Evolutionary conservation across 2,113 vertebrate species (phyloP).

Genomic region (Kobus ellipsiprymnus): DNA sequence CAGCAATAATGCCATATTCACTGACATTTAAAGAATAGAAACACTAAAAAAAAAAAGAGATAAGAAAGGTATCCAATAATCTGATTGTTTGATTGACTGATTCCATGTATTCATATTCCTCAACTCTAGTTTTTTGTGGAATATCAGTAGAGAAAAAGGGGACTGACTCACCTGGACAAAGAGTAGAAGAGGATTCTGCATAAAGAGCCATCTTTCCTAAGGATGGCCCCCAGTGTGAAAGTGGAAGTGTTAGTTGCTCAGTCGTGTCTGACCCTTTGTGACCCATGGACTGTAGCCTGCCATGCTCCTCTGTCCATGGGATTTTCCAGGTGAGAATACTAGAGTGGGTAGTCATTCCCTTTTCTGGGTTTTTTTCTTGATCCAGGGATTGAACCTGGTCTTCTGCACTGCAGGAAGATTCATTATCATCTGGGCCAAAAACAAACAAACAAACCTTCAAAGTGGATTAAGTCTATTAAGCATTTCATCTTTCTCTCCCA

Average conservation of each 20-base stretch:
- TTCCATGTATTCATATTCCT: not conserved
- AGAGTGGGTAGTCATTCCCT: not conserved
- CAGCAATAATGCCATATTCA: not conserved
- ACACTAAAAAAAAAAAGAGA: not conserved
- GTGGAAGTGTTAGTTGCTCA: not conserved
- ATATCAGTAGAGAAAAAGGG: not conserved
- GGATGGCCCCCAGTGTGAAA: not conserved
- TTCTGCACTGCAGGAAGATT: not conserved
- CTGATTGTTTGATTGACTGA: too few species aligned
- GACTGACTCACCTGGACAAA: accelerated
- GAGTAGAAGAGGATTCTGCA: not conserved
- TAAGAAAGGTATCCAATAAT: not conserved
- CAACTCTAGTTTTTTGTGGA: not conserved
- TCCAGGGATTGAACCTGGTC: not conserved
- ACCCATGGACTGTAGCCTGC: not conserved
- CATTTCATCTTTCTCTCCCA: not conserved
- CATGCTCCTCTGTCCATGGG: not conserved
- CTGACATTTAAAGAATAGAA: not conserved
- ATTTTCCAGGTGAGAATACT: not conserved
- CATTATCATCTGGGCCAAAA: not conserved
- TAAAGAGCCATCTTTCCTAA: not conserved
- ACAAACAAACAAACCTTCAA: not conserved
- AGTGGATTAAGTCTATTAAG: not conserved
- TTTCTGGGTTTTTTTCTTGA: not conserved
- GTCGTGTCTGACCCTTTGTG: not conserved